phyloP scores from a whole-genome alignment of 2,888 invertebrate species.

The Lycophotia porphyrea region DNA sequence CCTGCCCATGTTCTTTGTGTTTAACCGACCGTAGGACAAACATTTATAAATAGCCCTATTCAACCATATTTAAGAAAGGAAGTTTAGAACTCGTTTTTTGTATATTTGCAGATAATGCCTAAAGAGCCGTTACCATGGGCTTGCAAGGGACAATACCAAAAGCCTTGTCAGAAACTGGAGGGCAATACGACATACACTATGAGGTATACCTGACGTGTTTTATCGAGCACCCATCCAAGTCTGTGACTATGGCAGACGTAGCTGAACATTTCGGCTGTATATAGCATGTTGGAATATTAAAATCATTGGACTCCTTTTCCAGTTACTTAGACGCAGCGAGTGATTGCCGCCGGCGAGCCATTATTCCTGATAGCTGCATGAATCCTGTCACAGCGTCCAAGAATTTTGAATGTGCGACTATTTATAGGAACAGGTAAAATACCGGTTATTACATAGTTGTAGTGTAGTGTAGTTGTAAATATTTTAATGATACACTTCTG shows the following conservation, averaged over 20 bases:
- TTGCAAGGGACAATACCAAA: conserved; percentile 83
- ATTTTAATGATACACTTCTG: neutral
- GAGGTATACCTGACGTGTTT: conserved; percentile 74
- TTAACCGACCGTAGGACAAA: neutral
- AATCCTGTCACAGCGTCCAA: conserved; percentile 85
- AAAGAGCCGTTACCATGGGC: conserved; percentile 86
- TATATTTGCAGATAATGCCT: conserved; percentile 75
- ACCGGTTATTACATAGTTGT: neutral
- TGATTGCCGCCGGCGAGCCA: conserved; percentile 84
- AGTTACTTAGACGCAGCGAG: conserved; percentile 82
- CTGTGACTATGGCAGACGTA: neutral
- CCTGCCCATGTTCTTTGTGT: neutral
- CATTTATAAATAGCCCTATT: neutral
- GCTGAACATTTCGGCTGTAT: neutral
- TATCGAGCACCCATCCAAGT: neutral
- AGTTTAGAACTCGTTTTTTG: neutral
- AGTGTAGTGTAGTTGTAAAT: too few species aligned
- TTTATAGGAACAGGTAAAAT: conserved; percentile 85
- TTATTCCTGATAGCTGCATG: conserved; percentile 78
- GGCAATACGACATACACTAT: conserved; percentile 82
- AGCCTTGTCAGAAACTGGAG: conserved; percentile 83
- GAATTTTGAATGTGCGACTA: conserved; percentile 81
- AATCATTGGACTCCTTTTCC: conserved; percentile 29
- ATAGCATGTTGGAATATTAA: neutral
- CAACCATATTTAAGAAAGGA: neutral